Evolutionary conservation across 2,888 invertebrate species (phyloP), one percentile per base, ranked within the genome.

Genomic region (Apodemia duryi): DNA sequence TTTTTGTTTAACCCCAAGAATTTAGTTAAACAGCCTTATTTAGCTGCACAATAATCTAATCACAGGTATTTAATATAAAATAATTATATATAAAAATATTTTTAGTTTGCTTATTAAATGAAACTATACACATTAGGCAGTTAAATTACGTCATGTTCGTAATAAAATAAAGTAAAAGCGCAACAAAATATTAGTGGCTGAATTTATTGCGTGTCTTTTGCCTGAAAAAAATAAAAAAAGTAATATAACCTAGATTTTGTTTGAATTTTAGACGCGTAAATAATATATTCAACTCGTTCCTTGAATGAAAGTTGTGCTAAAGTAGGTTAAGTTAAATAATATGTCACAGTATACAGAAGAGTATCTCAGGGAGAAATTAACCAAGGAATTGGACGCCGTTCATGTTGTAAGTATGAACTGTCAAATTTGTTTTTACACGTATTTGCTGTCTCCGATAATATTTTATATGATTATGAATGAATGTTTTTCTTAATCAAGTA

Each of bases 371-470:
- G 92, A 93, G 75, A 95, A 95, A 86, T 88, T 95, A 75, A 86
- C 85, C 74, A 93, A 94, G 85, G 94, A 93, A 89, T 88, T 95
- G 79, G 93, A 94, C 77, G 95, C 95, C 74, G 88, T 93, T 77
- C 93, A 95, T 88, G 94, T 95, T 86, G 95, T 95, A 93, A 94
- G 95, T 94, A 87, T 75, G 67, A 77, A 71, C 85, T 88, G 87
- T 89, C 88, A 89, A 86, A 82, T 80, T 76, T 70, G 79, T 74
- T 77, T 72, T 74, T 75, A 72, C 72, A 75, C 74, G 81, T 83
- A 78, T 82, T 83, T 79, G 82, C 81, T 84, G 80, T 74, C 73
- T 74, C 49, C 7, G 72, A 68, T 70, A 72, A 69, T 68, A 70
- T 69, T 71, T 72, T 65, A 57, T 63, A 67, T 65, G 64, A 67